phyloP scores from a whole-genome alignment of 2,113 vertebrate species.

The Mustela nigripes region DNA sequence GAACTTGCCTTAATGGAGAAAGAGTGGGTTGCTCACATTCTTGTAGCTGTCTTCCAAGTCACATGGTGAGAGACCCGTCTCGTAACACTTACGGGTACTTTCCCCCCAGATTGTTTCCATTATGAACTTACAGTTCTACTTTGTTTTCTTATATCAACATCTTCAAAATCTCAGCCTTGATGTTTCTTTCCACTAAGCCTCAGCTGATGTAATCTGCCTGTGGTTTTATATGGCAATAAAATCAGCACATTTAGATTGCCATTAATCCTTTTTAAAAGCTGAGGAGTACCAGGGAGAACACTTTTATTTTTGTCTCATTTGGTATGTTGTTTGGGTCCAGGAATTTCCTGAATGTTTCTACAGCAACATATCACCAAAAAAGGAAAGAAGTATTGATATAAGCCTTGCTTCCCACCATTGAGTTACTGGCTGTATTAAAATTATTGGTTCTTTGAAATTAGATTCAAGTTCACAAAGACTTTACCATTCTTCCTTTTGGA shows the following conservation, averaged over 20 bases:
- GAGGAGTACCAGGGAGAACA: conserved; percentile 38
- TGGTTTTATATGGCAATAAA: conserved; percentile 64
- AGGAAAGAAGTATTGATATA: neutral
- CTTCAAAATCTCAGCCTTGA: conserved; percentile 22
- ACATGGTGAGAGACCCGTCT: accelerated
- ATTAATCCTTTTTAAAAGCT: conserved; percentile 68
- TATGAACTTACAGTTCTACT: neutral
- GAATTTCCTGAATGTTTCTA: conserved; percentile 66
- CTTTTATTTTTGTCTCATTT: conserved; percentile 64
- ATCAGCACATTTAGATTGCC: neutral
- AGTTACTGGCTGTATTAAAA: conserved; percentile 53
- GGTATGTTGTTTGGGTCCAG: conserved; percentile 31
- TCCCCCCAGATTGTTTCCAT: neutral
- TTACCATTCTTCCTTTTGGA: conserved; percentile 24
- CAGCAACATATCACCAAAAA: conserved; percentile 62
- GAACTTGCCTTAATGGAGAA: neutral
- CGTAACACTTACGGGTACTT: neutral
- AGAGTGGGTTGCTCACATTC: neutral
- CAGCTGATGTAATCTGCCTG: conserved; percentile 1
- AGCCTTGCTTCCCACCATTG: neutral
- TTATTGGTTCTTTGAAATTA: conserved; percentile 48
- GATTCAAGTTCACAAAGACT: neutral
- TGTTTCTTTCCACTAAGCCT: conserved; percentile 1
- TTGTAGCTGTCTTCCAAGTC: too few relatives aligned
- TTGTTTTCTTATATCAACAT: conserved; percentile 18